phyloP scores from a whole-genome alignment of 2,888 invertebrate species.

The Xylota sylvarum region DNA sequence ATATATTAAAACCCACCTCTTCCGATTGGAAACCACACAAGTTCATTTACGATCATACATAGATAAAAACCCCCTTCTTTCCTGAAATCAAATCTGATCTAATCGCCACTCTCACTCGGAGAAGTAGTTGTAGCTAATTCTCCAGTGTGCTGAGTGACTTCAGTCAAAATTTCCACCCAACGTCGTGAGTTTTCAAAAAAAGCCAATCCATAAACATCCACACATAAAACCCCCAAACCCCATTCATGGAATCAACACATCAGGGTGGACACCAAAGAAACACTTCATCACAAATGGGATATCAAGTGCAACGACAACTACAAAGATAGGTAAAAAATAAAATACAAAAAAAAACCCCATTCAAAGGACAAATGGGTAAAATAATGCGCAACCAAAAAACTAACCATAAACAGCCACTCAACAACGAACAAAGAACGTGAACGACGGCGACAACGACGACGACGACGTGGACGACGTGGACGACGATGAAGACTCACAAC shows the following conservation, averaged over 20 bases:
- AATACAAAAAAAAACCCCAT: slow-evolving; percentile 8
- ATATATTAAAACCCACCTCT: too few relatives aligned
- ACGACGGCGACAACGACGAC: background rate
- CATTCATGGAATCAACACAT: slow-evolving; percentile 35
- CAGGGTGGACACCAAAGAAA: slow-evolving; percentile 30
- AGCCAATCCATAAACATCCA: background rate
- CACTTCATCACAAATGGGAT: slow-evolving; percentile 33
- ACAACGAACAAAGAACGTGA: slow-evolving; percentile 34
- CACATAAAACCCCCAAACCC: slow-evolving; percentile 13
- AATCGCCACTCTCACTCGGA: too few relatives aligned
- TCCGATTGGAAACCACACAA: too few relatives aligned
- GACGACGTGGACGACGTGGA: background rate
- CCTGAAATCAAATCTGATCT: too few relatives aligned
- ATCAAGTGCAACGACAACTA: slow-evolving; percentile 35
- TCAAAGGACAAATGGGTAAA: slow-evolving; percentile 31
- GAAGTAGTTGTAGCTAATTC: too few relatives aligned
- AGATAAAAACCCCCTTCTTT: too few relatives aligned
- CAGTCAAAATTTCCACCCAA: background rate
- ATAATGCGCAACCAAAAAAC: slow-evolving; percentile 38
- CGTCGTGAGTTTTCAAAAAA: background rate
- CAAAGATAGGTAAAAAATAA: slow-evolving; percentile 3
- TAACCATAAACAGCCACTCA: slow-evolving; percentile 42
- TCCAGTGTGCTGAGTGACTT: background rate
- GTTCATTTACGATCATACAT: too few relatives aligned
- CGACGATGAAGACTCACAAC: slow-evolving; percentile 28